A percentile compares a stretch with the other conserved stretches of the same genome.
Conservation (phyloP, 2,888 invertebrate species). For the Apantesis nais region DNA sequence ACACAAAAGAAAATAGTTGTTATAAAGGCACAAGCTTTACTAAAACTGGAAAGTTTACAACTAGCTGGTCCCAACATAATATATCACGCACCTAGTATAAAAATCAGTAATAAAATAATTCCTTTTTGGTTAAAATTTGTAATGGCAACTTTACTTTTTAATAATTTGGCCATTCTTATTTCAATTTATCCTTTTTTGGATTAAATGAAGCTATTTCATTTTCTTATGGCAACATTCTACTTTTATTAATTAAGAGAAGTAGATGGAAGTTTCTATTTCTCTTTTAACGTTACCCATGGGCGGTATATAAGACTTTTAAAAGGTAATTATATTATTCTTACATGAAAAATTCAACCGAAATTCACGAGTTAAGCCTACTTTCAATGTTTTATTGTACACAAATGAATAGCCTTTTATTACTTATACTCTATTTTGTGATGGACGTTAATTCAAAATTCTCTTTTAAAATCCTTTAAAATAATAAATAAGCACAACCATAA, state of each 20-base stretch:
- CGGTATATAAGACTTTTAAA: slow-evolving; percentile 33
- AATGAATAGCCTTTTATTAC: slow-evolving; percentile 51
- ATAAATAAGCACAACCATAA: no score
- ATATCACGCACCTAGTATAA: background rate
- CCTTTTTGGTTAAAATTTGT: background rate
- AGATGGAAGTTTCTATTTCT: slow-evolving; percentile 17
- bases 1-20: background rate
- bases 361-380: slow-evolving; percentile 38
- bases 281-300: slow-evolving; percentile 8
- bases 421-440: slow-evolving; percentile 21
- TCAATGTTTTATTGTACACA: slow-evolving; percentile 43
- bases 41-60: background rate
- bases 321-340: slow-evolving; percentile 42
- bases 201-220: background rate
- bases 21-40: background rate
- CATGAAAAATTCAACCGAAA: slow-evolving; percentile 43
- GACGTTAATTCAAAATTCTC: slow-evolving; percentile 25
- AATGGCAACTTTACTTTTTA: background rate
- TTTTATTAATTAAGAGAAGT: slow-evolving; percentile 26
- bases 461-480: no score
- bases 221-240: background rate
- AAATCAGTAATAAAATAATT: background rate
- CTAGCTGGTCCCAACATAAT: background rate
- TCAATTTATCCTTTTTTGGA: background rate
- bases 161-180: background rate